Evolutionary conservation across 2,797 vertebrate genomes (phyloP).

Genomic region (Platyrinchus mystaceus): DNA sequence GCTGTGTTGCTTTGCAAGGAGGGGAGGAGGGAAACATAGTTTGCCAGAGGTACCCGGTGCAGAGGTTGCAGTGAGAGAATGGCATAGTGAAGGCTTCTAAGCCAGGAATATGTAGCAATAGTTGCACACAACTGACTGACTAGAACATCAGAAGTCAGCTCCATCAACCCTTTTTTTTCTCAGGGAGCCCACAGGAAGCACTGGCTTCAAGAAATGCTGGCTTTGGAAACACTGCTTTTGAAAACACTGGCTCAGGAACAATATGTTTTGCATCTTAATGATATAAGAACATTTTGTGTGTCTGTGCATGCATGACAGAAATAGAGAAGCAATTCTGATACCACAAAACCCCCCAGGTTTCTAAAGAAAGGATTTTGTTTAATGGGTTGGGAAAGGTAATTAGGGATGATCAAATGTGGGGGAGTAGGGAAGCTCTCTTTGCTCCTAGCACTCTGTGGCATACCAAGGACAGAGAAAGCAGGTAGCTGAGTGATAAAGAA

Average conservation of each 20-base stretch:
- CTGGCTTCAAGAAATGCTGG: not conserved
- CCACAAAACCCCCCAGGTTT: not conserved
- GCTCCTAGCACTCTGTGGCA: not conserved
- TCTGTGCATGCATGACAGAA: not conserved
- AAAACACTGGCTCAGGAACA: not conserved
- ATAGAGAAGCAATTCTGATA: not conserved
- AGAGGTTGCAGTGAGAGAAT: not conserved
- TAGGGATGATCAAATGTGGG: not conserved
- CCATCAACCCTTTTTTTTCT: not conserved
- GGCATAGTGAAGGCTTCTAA: not conserved
- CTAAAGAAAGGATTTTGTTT: not conserved
- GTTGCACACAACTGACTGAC: not conserved
- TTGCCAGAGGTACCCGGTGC: not conserved
- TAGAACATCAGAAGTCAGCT: not conserved
- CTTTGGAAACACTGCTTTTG: not conserved
- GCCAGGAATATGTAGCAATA: not conserved
- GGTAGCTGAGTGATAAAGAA: not conserved
- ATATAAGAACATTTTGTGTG: not conserved
- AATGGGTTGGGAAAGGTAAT: not conserved
- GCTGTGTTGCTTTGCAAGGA: not conserved
- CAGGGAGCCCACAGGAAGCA: not conserved
- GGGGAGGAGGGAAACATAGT: not conserved
- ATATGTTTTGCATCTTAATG: not conserved
- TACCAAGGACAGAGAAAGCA: not conserved
- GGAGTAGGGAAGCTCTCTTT: not conserved